Evolutionary conservation across 2,888 invertebrate species (phyloP), one percentile per base, ranked within the genome.

Genomic region (Cheilosia scutellata): DNA sequence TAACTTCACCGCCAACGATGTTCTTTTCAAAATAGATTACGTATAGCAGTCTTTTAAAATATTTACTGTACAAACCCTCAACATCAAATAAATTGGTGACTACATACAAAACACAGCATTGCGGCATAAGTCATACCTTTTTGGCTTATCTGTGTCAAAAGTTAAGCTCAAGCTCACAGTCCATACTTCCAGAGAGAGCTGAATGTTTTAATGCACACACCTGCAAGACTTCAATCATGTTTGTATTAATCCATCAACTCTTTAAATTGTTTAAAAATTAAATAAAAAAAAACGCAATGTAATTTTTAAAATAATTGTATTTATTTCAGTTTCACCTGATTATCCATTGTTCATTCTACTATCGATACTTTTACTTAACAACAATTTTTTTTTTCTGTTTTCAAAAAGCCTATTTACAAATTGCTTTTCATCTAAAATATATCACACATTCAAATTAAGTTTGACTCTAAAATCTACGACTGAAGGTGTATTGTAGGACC

Each of bases 371-470:
- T 60, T 65, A 71, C 75, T 84, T 84, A 80, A 80, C 84, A 80
- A 84, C 84, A 80, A 76, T 84, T n/a, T 44, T 11, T 33, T 5
- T 44, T 20, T 20, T 20, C 20, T 20, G 20, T 20, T 20, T 47
- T 80, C 82, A 82, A 86, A 86, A 86, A 86, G 86, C 86, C 82
- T 86, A 86, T 86, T 86, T 86, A 86, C 86, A 86, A 86, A 86
- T 82, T 82, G 86, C 86, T 86, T 86, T 82, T 86, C 86, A 82
- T 77, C 86, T 86, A 86, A 82, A 72, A 82, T 86, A 86, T 86
- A 86, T 86, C 86, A 86, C 86, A 86, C 86, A 86, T 82, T 86
- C 82, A 86, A 76, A 86, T 82, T 65, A 86, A 86, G 76, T 86
- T 76, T 57, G 75, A 71, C 75, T 84, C 82, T 80, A 86, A 77